A percentile compares a stretch with the other conserved stretches of the same genome.
These are phyloP conservation scores for Elephas maximus DNA, from an alignment of 2,113 vertebrate species.

Conservation along the genomic window DNA sequence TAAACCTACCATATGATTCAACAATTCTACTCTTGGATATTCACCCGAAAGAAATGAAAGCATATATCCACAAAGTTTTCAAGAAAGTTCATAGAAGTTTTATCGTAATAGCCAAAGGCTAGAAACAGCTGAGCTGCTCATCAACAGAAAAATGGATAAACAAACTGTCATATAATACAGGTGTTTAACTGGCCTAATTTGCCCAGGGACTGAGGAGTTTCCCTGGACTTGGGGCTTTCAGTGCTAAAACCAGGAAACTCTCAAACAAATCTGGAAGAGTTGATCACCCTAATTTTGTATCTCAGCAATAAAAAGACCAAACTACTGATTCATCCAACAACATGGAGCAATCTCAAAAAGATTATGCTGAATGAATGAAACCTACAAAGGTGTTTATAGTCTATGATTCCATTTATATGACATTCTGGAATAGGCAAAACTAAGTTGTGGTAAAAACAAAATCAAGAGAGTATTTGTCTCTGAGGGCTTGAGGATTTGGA, in stretches of 20 bases:
- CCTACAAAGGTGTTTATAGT: neutral
- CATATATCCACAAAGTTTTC: neutral
- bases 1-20: neutral
- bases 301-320: neutral
- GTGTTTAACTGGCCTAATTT: no score
- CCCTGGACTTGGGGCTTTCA: neutral
- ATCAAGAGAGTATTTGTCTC: neutral
- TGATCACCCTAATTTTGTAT: conserved; percentile 34
- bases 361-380: neutral
- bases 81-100: conserved; percentile 15
- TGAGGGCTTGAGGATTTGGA: neutral
- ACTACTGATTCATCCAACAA: neutral
- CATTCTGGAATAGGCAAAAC: neutral
- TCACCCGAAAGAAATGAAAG: conserved; percentile 48
- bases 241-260: conserved; percentile 1
- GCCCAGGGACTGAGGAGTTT: no score
- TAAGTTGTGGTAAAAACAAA: conserved; percentile 32
- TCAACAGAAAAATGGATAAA: conserved; percentile 27
- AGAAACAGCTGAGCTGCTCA: neutral
- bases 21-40: conserved; percentile 11
- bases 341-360: conserved; percentile 18
- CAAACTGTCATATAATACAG: neutral
- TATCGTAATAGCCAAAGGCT: neutral
- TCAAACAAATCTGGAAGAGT: neutral
- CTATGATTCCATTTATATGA: conserved; percentile 31